Evolutionary conservation across 2,797 vertebrate species (phyloP), one percentile per base, ranked within the genome.

Genomic region (Numenius phaeopus): DNA sequence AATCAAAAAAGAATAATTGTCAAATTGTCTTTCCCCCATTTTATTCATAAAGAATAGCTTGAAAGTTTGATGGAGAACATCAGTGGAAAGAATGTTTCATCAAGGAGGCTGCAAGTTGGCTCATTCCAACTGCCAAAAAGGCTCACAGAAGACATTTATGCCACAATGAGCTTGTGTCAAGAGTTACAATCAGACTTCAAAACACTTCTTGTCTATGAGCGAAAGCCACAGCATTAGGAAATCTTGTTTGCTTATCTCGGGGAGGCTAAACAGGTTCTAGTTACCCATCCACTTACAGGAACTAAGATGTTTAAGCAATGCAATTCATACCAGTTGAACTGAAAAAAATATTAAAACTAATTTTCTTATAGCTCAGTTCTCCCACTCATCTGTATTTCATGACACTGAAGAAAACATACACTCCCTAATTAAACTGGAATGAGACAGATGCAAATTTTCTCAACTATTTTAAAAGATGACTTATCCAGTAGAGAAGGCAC

Each of bases 201-300:
- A 97, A 94, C 84, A 72, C 18, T 89, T 82, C 34, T 78, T 78
- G 70, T 50, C 73, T 69, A 54, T 10, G 7, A 92, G 39, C 6
- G 3, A 95, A 96, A 93, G 77, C 71, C 67, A 84, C 80, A 94
- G 87, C 73, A 80, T 47, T 90, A 85, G 83, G 85, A 94, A 95
- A 95, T 90, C 46, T 82, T 69, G 40, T 62, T 55, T 90, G 82
- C 81, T 90, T 92, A 96, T 94, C 95, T 95, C 65, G 76, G 39
- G 29, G 46, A 96, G 37, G 85, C 49, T 79, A 46, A 91, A 94
- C 75, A 87, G 78, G 94, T 96, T 97, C 82, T 83, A 88, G 71
- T 72, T 80, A 85, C 62, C 72, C 52, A 54, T 89, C 84, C 57
- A 80, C 65, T 83, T 55, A 80, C 17, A 79, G 47, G n/a, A 90